These are phyloP conservation scores for Steatocranus sp. DNA, from an alignment of 2,797 vertebrate genomes.

Conservation along the genomic window DNA sequence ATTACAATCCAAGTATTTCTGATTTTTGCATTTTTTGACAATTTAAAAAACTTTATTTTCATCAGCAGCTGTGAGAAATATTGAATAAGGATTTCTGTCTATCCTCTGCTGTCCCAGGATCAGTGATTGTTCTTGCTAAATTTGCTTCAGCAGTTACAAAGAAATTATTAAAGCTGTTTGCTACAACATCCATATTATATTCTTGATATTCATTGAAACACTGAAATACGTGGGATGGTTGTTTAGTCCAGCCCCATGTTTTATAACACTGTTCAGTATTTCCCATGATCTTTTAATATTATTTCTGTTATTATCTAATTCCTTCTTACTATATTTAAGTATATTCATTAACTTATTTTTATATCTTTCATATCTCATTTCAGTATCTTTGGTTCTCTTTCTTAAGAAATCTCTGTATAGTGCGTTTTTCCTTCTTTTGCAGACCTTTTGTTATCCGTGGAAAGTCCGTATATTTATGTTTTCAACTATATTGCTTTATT, in stretches of 20 bases:
- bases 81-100: not conserved
- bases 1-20: not conserved
- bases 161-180: not conserved
- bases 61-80: not conserved
- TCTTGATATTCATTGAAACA: not conserved
- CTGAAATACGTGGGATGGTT: not conserved
- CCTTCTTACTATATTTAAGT: not conserved
- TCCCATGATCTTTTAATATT: not conserved
- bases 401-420: not conserved
- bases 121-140: not conserved
- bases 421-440: rapidly evolving
- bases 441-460: not conserved
- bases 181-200: not conserved
- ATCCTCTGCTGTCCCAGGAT: not conserved
- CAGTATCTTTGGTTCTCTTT: not conserved
- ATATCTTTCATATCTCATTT: not conserved
- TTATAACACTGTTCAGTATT: not conserved
- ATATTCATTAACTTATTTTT: not conserved
- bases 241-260: not conserved
- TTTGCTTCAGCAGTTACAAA: not conserved
- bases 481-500: not conserved
- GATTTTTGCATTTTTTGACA: not conserved
- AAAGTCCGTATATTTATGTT: not conserved
- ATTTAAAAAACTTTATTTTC: not conserved
- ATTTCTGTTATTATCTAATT: not conserved